Percentiles rank a stretch among this genome's conserved stretches.
Conservation (phyloP, 2,888 invertebrate species). For the Mimachlamys varia region DNA sequence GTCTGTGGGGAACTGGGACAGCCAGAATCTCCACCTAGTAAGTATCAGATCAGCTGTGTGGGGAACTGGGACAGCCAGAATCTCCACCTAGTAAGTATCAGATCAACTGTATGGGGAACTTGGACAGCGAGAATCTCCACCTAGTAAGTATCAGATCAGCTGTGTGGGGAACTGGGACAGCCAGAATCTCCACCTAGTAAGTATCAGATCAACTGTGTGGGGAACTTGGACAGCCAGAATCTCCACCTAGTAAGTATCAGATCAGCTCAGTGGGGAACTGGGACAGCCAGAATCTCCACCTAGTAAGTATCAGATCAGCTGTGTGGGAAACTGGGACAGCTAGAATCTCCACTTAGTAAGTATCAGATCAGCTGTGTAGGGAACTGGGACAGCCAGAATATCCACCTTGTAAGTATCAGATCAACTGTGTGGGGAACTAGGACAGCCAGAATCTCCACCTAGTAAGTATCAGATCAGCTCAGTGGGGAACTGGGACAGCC, state of each 20-base stretch:
- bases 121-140: slow-evolving; percentile 70
- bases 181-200: slow-evolving; percentile 75
- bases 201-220: slow-evolving; percentile 83
- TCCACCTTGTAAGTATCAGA: slow-evolving; percentile 78
- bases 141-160: slow-evolving; percentile 74
- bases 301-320: slow-evolving; percentile 74
- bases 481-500: slow-evolving; percentile 75
- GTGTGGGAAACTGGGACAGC: slow-evolving; percentile 74
- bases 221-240: slow-evolving; percentile 73
- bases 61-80: slow-evolving; percentile 75
- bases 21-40: slow-evolving; percentile 74
- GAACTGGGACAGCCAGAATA: slow-evolving; percentile 74
- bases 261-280: slow-evolving; percentile 75
- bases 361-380: slow-evolving; percentile 56
- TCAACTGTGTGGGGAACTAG: slow-evolving; percentile 83
- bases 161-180: slow-evolving; percentile 74
- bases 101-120: slow-evolving; percentile 83
- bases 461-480: slow-evolving; percentile 76
- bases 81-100: slow-evolving; percentile 75
- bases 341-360: slow-evolving; percentile 75
- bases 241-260: slow-evolving; percentile 72
- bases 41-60: slow-evolving; percentile 53
- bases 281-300: slow-evolving; percentile 71
- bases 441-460: slow-evolving; percentile 69
- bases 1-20: slow-evolving; percentile 77